Conservation (phyloP, 2,113 vertebrate genomes). For the Ornithorhynchus anatinus region DNA sequence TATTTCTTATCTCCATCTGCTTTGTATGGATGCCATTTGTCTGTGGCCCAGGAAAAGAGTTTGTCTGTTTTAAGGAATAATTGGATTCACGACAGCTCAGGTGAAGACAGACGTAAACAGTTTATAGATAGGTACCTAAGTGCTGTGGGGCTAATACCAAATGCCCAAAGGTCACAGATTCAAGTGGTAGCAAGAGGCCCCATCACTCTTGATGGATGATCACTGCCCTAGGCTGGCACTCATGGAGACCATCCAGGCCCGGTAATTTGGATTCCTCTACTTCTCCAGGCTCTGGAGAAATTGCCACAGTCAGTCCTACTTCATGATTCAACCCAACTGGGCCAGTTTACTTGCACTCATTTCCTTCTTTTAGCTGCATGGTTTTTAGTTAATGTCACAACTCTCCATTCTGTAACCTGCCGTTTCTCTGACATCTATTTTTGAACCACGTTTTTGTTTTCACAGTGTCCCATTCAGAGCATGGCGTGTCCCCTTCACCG, state of each 20-base stretch:
- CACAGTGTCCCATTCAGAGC: slow-evolving; percentile 86
- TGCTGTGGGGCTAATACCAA: no score
- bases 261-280: no score
- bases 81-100: not conserved
- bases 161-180: no score
- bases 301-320: not conserved
- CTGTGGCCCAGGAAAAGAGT: not conserved
- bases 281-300: not conserved
- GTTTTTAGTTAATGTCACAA: slow-evolving; percentile 29
- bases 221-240: no score
- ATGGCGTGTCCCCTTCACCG: slow-evolving; percentile 79
- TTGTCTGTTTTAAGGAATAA: not conserved
- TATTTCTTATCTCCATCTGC: not conserved
- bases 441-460: slow-evolving; percentile 51
- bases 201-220: no score
- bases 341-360: not conserved
- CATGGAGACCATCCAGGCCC: no score
- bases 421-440: slow-evolving; percentile 18
- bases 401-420: no score
- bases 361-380: slow-evolving; percentile 34
- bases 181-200: no score
- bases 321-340: slow-evolving; percentile 25
- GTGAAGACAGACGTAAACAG: no score
- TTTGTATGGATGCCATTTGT: not conserved
- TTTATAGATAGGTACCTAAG: no score